A percentile compares a stretch with the other conserved stretches of the same genome.
Evolutionary conservation across 2,797 vertebrate genomes (phyloP).

Genomic region (Gouania willdenowi): DNA sequence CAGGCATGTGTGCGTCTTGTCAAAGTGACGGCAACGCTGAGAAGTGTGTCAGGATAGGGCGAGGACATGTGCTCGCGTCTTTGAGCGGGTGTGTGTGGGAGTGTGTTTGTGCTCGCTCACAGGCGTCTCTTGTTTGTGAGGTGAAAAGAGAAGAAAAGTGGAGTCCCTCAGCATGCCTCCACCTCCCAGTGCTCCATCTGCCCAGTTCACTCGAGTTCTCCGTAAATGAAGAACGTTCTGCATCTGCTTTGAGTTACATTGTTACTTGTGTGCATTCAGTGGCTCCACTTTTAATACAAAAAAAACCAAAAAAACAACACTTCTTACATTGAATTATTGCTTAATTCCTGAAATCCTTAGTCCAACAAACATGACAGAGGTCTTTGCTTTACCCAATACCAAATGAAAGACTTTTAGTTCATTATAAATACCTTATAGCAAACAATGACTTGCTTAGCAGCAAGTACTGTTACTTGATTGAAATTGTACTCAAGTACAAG

Average conservation of each 20-base stretch:
- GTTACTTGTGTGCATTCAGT: slow-evolving; percentile 70
- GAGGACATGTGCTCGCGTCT: not conserved
- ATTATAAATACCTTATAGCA: too few species aligned
- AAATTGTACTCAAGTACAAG: too few species aligned
- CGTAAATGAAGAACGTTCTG: slow-evolving; percentile 73
- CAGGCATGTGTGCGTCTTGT: not conserved
- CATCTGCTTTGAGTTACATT: slow-evolving; percentile 76
- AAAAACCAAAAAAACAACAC: slow-evolving; percentile 75
- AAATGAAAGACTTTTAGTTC: too few species aligned
- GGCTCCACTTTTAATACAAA: slow-evolving; percentile 75
- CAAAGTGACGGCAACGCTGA: too few species aligned
- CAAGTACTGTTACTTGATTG: too few species aligned
- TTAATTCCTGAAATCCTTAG: slow-evolving; percentile 39
- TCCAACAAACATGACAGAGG: slow-evolving; percentile 53
- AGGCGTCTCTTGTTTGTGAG: slow-evolving; percentile 71
- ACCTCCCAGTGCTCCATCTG: slow-evolving; percentile 77
- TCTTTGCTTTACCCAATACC: slow-evolving; percentile 39
- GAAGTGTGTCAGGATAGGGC: not conserved
- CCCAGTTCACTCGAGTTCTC: slow-evolving; percentile 66
- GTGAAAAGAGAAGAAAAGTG: slow-evolving; percentile 71
- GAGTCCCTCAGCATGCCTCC: slow-evolving; percentile 72
- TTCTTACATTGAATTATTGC: slow-evolving; percentile 66
- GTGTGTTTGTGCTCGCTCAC: slow-evolving; percentile 49
- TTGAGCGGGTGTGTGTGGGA: slow-evolving; percentile 2
- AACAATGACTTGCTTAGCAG: too few species aligned